Evolutionary conservation across 1,140 invertebrate genomes (phyloP).

Genomic region (Ips typographus): DNA sequence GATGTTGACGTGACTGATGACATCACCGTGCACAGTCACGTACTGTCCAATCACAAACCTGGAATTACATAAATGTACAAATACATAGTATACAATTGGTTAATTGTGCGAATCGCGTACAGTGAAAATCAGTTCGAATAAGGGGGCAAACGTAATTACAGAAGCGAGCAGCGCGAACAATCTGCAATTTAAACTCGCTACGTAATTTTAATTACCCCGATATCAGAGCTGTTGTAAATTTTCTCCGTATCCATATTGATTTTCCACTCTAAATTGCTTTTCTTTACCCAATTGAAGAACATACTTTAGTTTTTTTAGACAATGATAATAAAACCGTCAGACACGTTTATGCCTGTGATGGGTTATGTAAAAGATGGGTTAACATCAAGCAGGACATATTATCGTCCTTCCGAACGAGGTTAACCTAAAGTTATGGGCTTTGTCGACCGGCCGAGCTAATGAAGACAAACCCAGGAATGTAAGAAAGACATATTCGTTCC

Average conservation of each 20-base stretch:
- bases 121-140: neutral
- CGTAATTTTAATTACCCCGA: slow-evolving; percentile 17
- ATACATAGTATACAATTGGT: neutral
- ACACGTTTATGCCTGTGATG: too few species aligned
- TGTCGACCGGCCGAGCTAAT: neutral
- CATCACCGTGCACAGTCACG: slow-evolving; percentile 77
- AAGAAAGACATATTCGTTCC: neutral
- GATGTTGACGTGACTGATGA: slow-evolving; percentile 86
- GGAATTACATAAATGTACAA: slow-evolving; percentile 41
- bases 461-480: slow-evolving; percentile 10
- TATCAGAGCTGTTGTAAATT: too few species aligned
- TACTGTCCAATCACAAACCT: slow-evolving; percentile 81
- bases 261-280: too few species aligned
- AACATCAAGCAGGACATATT: neutral
- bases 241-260: too few species aligned
- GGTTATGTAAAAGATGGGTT: too few species aligned
- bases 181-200: slow-evolving; percentile 20
- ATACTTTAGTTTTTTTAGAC: too few species aligned
- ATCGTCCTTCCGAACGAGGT: neutral
- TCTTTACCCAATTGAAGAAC: too few species aligned
- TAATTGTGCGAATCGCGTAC: neutral
- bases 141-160: slow-evolving; percentile 5
- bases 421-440: slow-evolving; percentile 6
- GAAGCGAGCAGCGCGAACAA: slow-evolving; percentile 1
- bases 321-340: too few species aligned